Evolutionary conservation across 2,888 invertebrate genomes (phyloP).

Genomic region (Eristalis intricaria): DNA sequence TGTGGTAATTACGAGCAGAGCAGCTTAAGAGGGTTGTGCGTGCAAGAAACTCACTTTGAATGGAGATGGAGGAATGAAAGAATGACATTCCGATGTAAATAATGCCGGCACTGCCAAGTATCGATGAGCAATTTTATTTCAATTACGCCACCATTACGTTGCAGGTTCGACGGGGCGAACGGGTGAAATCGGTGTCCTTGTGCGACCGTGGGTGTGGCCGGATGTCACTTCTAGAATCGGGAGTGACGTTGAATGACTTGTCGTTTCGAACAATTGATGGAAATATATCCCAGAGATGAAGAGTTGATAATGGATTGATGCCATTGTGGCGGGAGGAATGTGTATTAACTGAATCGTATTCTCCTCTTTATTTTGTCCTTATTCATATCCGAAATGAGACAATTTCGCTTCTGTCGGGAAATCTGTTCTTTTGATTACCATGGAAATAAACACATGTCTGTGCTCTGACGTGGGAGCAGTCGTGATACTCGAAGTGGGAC

Average conservation of each 20-base stretch:
- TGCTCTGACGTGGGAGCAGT: too few relatives aligned
- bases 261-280: background rate
- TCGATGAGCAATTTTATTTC: constrained; percentile 9
- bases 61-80: background rate
- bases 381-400: too few relatives aligned
- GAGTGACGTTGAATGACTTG: background rate
- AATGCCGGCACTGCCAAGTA: background rate
- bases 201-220: background rate
- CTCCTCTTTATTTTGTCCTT: too few relatives aligned
- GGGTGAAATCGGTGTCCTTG: background rate
- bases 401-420: too few relatives aligned
- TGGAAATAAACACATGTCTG: too few relatives aligned
- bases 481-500: too few relatives aligned
- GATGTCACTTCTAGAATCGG: background rate
- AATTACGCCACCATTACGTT: background rate
- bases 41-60: background rate
- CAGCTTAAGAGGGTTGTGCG: constrained; percentile 3
- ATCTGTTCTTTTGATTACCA: too few relatives aligned
- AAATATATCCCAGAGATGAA: background rate
- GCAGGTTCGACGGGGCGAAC: background rate
- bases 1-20: constrained; percentile 48
- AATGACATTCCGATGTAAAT: constrained; percentile 22
- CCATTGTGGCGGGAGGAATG: background rate
- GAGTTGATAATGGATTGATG: background rate
- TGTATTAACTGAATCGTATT: too few relatives aligned